Evolutionary conservation across 2,888 invertebrate species (phyloP), one percentile per base, ranked within the genome.

Genomic region (Pseudococcus viburni): DNA sequence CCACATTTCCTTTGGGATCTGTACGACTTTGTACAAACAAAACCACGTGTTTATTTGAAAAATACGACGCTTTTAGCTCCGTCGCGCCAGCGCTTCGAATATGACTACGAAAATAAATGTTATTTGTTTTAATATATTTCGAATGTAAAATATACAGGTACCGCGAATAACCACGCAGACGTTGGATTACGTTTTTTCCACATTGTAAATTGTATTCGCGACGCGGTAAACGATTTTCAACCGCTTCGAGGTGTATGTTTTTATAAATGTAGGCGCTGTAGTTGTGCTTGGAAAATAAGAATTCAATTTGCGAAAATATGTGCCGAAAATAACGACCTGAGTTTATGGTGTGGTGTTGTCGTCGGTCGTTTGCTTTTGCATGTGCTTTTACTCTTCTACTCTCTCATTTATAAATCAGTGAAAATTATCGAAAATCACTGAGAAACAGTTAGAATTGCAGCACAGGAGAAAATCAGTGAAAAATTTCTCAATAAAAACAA

Each of bases 1-100:
- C 42, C 80, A 83, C 80, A 83, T 83, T 83, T 83, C 80, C 80
- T 83, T 83, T 46, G 80, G 80, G 80, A 73, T 73, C 73, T 73
- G 15, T 73, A 73, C 73, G 33, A 19, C 33, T 33, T 33, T 73
- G 33, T 73, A 9, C 33, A 73, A 73, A 73, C 17, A 73, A 33
- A 73, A 73, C 73, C 26, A 22, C 9, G 64, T 17, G 33, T 73
- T 73, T 73, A 73, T 73, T 33, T 73, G 73, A 73, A 73, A 73
- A 73, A 73, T 73, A 73, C n/a, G 59, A 15, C 12, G 17, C 6
- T n/a, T 59, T 51, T 12, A 5, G 22, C 22, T 22, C 22, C 22
- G 22, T 22, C 64, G 64, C 22, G 42, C 42, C 42, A 33, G 42
- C 42, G 64, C n/a, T 55, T 55, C 55, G n/a, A 55, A 55, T 39